Evolutionary conservation across 2,888 invertebrate species (phyloP).

Genomic region (Carpatolechia fugitivella): DNA sequence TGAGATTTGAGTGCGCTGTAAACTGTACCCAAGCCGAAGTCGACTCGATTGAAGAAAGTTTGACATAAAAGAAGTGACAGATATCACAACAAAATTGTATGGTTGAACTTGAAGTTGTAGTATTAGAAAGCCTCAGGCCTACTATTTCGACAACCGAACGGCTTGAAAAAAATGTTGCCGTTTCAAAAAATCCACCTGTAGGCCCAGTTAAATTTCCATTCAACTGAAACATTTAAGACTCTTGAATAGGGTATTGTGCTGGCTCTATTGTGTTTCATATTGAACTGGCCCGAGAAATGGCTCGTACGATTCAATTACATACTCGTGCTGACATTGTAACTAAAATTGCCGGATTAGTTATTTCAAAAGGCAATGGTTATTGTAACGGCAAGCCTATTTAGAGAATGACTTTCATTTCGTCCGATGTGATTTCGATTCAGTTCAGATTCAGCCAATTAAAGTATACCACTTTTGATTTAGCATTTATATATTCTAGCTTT

Average conservation of each 20-base stretch:
- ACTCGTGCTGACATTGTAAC: slow-evolving; percentile 47
- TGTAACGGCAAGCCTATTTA: not conserved
- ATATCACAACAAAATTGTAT: too few species aligned
- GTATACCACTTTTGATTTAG: too few species aligned
- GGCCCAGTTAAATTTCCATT: slow-evolving; percentile 63
- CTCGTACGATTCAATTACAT: slow-evolving; percentile 61
- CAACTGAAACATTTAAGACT: slow-evolving; percentile 65
- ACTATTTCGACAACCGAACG: too few species aligned
- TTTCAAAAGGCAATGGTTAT: not conserved
- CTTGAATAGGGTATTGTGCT: slow-evolving; percentile 64
- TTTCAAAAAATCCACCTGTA: not conserved
- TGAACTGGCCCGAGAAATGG: slow-evolving; percentile 52
- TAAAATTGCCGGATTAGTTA: slow-evolving; percentile 43
- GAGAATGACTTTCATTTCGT: not conserved
- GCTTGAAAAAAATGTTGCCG: not conserved
- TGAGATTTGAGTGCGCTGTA: too few species aligned
- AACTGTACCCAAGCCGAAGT: too few species aligned
- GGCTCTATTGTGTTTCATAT: slow-evolving; percentile 69
- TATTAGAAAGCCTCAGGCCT: too few species aligned
- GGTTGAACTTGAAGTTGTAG: too few species aligned
- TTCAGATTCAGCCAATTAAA: too few species aligned
- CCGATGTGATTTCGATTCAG: not conserved
- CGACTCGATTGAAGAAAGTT: too few species aligned
- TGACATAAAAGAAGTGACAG: too few species aligned
- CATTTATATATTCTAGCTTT: too few species aligned